Base-by-base conservation (phyloP, 2,113 vertebrate genomes). In the Silurus asotus region DNA sequence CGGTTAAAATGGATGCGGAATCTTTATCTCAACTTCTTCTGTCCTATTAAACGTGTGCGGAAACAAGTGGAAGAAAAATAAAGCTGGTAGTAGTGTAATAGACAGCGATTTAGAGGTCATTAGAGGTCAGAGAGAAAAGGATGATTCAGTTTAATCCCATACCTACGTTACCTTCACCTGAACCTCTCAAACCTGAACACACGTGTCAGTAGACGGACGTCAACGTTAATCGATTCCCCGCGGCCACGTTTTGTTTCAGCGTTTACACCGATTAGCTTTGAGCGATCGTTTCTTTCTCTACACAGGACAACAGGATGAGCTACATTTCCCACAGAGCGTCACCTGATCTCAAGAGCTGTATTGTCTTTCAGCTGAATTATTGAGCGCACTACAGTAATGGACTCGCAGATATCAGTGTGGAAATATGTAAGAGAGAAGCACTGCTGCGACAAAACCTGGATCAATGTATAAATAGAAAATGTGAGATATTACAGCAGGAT, bases 311-410 rank as follows among this genome's bases (percentile, higher is more conserved):
- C 70, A 83, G 81, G 77, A 77, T 67, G 56, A 88, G 87, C 81
- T 87, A 45, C 64, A 81, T 51, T 84, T 87, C 69, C 77, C 56
- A 81, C 11, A 37, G 82, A 45, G 48, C 10, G 53, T 28, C 67
- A 78, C 74, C 75, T 23, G 84, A 84, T 85, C 84, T 84, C 79
- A 45, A 81, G 58, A 53, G 65, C 72, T 6, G 67, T 19, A 84
- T 87, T 89, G 82, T 69, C 77, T 84, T 84, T 89, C 85, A 76
- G 82, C 69, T 86, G 69, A 87, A 89, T 88, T 84, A 84, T 81
- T 88, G 85, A 88, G 81, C 59, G 37, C 69, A 62, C 56, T 82
- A 58, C n/a, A 59, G 55, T 61, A 59, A 80, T 45, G 56, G 28
- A 61, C 28, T 61, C 13, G 15, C n/a, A 28, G 61, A 25, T 65